A percentile compares a stretch with the other conserved stretches of the same genome.
Conservation (phyloP, 2,113 vertebrate genomes). For the Corythornis cristatus region DNA sequence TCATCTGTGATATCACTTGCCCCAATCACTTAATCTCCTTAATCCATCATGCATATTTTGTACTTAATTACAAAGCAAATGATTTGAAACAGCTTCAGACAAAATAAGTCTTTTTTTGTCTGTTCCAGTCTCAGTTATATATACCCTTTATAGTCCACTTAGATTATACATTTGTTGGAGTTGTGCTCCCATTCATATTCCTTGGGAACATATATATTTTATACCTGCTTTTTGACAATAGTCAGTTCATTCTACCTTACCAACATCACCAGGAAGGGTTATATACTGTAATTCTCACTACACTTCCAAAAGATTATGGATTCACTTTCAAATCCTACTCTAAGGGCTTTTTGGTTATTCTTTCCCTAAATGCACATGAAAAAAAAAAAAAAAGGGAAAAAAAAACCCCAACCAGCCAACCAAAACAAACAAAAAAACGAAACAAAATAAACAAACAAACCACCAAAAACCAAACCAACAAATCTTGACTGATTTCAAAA, state of each 20-base stretch:
- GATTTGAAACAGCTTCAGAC: neutral
- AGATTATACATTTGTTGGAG: neutral
- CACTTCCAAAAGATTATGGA: neutral
- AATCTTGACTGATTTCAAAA: neutral
- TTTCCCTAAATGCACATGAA: neutral
- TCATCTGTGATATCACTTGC: neutral
- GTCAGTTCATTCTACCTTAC: neutral
- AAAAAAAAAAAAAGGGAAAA: too few species aligned
- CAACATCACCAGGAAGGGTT: neutral
- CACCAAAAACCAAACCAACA: neutral
- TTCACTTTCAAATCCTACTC: neutral
- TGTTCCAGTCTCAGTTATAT: neutral
- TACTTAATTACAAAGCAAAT: neutral
- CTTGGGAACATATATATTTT: neutral
- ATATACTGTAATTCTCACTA: neutral
- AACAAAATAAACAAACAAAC: too few species aligned
- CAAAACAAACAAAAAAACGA: too few species aligned
- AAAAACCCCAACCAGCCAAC: too few species aligned
- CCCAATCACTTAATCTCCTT: neutral
- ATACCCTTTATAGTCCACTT: neutral
- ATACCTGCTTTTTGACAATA: neutral
- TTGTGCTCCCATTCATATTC: neutral
- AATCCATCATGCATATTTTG: neutral
- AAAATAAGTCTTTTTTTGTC: neutral
- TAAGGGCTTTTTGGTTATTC: neutral